A percentile compares a stretch with the other conserved stretches of the same genome.
Evolutionary conservation across 1,140 invertebrate genomes (phyloP).

Genomic region (Hermetia illucens): DNA sequence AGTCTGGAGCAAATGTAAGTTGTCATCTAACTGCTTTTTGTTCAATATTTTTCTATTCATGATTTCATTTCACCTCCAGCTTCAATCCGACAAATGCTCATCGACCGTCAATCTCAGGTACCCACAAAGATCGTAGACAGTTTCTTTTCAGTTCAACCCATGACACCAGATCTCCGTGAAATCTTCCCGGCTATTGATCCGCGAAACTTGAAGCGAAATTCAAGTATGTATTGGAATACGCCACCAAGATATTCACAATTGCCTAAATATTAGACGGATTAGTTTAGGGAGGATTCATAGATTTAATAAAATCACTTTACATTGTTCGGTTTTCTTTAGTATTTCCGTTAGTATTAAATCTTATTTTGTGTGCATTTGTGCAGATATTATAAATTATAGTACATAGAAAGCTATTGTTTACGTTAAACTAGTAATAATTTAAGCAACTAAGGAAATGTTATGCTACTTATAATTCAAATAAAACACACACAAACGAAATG

Average conservation of each 20-base stretch:
- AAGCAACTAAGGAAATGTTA: too few relatives aligned
- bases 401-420: too few relatives aligned
- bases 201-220: conserved; percentile 46
- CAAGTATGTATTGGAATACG: conserved; percentile 53
- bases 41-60: conserved; percentile 6
- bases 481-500: too few relatives aligned
- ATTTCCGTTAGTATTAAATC: too few relatives aligned
- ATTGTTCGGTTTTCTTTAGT: too few relatives aligned
- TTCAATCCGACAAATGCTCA: conserved; percentile 15
- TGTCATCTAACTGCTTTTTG: conserved; percentile 10
- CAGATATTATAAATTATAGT: too few relatives aligned
- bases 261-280: conserved; percentile 28
- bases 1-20: conserved; percentile 36
- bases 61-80: conserved; percentile 9
- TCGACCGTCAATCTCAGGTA: conserved; percentile 17
- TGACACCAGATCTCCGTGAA: conserved; percentile 45
- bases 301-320: too few relatives aligned
- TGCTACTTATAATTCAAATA: too few relatives aligned
- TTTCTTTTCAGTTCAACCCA: conserved; percentile 45
- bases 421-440: too few relatives aligned
- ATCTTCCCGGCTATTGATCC: conserved; percentile 51
- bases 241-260: conserved; percentile 41
- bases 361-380: too few relatives aligned
- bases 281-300: too few relatives aligned
- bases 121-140: conserved; percentile 32